A percentile compares a stretch with the other conserved stretches of the same genome.
phyloP scores from a whole-genome alignment of 2,888 invertebrate genomes.

The Cheilosia vernalis region DNA sequence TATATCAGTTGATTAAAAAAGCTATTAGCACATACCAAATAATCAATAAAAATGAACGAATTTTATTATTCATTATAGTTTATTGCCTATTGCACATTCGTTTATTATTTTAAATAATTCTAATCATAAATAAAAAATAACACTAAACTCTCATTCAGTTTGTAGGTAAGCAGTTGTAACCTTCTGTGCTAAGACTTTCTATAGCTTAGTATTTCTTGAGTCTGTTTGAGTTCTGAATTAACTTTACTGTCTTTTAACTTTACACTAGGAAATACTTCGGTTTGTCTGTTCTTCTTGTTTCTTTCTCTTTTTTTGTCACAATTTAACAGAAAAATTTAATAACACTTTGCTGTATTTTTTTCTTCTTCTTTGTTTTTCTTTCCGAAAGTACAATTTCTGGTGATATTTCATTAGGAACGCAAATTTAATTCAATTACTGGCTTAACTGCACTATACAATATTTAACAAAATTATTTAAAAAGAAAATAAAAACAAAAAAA shows the following conservation, averaged over 20 bases:
- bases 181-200: slow-evolving; percentile 62
- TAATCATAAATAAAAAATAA: slow-evolving; percentile 49
- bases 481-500: slow-evolving; percentile 6
- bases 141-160: slow-evolving; percentile 40
- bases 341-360: neutral
- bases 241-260: slow-evolving; percentile 7
- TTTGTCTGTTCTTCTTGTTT: neutral
- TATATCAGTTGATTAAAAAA: slow-evolving; percentile 73
- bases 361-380: neutral
- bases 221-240: slow-evolving; percentile 52
- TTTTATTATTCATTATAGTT: slow-evolving; percentile 69
- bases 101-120: slow-evolving; percentile 54
- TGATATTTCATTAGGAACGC: slow-evolving; percentile 58
- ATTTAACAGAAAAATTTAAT: slow-evolving; percentile 8
- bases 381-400: slow-evolving; percentile 20
- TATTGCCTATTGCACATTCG: slow-evolving; percentile 75
- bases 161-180: slow-evolving; percentile 47
- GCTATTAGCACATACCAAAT: slow-evolving; percentile 71
- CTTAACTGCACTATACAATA: slow-evolving; percentile 44
- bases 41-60: slow-evolving; percentile 70
- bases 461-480: slow-evolving; percentile 13
- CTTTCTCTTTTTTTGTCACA: neutral
- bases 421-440: slow-evolving; percentile 47
- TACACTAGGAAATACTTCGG: slow-evolving; percentile 33
- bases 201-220: slow-evolving; percentile 42